Base-by-base conservation (phyloP, 2,888 invertebrate genomes). In the Zootermopsis nevadensis region DNA sequence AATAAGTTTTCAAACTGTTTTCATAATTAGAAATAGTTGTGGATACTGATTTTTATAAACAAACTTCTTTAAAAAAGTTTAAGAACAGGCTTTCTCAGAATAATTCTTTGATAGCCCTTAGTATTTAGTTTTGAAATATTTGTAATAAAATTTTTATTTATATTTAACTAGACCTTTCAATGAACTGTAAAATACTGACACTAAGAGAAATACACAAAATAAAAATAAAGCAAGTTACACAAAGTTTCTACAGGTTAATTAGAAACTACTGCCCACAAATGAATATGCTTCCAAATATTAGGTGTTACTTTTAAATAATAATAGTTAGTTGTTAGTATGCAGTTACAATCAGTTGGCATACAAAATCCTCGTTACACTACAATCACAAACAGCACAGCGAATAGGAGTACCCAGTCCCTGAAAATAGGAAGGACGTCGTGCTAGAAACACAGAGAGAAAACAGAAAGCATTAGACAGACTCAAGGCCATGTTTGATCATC, bases 281-380 rank as follows among this genome's bases (percentile, higher is more conserved):
- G 72, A 84, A 82, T 81, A 81, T 79, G 84, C 85, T 85, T 85
- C 85, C 85, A 85, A 85, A 85, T 85, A 85, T 81, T 79, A 84
- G 38, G 81, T 48, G 69, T 81, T 72, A 72, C 22, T 81, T 60
- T 19, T 60, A 24, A 42, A 67, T 35, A 27, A 35, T 53, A 30
- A 66, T 31, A 8, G 55, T 81, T 53, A 74, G 55, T 55, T 81
- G 35, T 81, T 81, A 53, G 42, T 79, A 55, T 55, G 79, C 31
- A 60, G 53, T 48, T 79, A 74, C 31, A 38, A 35, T 4, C 8
- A 74, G n/a, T 3, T 27, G 33, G 19, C 15, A 53, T 31, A 48
- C 67, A 66, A 80, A n/a, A 53, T 66, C 80, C 33, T 67, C 38
- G 66, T 27, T 12, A 30, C 38, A 60, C 38, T 80, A 60, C 66